Base-by-base conservation (phyloP, 1,140 invertebrate genomes). In the Lineus longissimus region DNA sequence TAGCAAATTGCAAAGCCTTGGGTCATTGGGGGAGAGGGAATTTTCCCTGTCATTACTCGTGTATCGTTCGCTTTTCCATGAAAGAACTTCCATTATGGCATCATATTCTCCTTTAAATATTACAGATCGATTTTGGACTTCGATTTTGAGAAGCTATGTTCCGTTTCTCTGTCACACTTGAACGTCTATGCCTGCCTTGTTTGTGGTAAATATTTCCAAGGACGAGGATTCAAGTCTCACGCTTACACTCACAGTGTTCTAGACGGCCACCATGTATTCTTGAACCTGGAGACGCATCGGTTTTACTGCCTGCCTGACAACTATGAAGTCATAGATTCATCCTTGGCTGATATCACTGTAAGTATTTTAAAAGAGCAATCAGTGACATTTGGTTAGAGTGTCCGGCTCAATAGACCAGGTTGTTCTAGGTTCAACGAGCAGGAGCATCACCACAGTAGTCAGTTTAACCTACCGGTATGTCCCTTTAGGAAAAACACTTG, bases 161-260 rank as follows among this genome's bases (percentile, higher is more conserved):
- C 95, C 0, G 90, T 99, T 23, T 98, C 96, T 2, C 81, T 99
- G 45, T 98, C 95, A 0, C 89, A 97, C 76, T 96, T 99, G 59
- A 99, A 99, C 86, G 96, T 99, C 25, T 99, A 99, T 82, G 97
- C 96, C n/a, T 99, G 97, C 80, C 85, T 99, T 33, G 95, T 99
- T 1, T 99, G 97, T 83, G 97, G 97, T 23, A 99, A 99, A 84
- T 99, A 99, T 81, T 99, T 98, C 77, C 97, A 91, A 86, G 89
- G 96, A 0, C 86, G 97, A 80, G 97, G 97, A 1, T 94, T 91
- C 6, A 97, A 96, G 74, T 99, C 97, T 9, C 94, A 98, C 85
- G 97, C 97, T 15, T 99, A 99, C 76, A 97, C 95, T 9, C 97
- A 99, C 81, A 97, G 95, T 68, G 94, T 98, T 2, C 92, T 92